Evolutionary conservation across 2,113 vertebrate genomes (phyloP).

Genomic region (Hystrix brachyura): DNA sequence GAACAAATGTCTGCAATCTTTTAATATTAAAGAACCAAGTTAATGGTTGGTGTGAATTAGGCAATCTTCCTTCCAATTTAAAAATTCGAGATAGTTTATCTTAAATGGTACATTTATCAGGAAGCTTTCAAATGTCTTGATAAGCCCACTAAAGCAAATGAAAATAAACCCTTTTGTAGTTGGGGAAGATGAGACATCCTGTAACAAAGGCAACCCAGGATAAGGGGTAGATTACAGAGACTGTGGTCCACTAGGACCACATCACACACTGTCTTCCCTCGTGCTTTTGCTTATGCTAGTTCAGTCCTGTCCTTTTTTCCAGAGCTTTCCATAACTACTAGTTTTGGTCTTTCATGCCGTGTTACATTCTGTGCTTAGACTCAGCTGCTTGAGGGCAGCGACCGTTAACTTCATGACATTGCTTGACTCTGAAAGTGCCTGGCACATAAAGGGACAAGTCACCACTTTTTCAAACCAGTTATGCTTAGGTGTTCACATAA

Average conservation of each 20-base stretch:
- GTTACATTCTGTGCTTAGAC: neutral
- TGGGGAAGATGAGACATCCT: neutral
- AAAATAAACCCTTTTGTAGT: neutral
- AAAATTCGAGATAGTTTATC: constrained; percentile 53
- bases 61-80: constrained; percentile 26
- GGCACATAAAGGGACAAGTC: neutral
- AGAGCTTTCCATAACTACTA: neutral
- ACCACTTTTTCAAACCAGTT: neutral
- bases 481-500: neutral
- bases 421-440: neutral
- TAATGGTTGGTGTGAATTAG: constrained; percentile 36
- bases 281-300: neutral
- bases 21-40: neutral
- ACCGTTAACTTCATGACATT: neutral
- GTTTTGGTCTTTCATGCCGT: neutral
- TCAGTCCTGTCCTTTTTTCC: neutral
- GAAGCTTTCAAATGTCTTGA: constrained; percentile 36
- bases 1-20: constrained; percentile 36
- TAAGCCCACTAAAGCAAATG: constrained; percentile 22
- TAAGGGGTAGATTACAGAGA: neutral
- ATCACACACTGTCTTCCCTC: neutral
- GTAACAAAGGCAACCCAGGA: neutral
- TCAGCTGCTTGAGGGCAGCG: neutral
- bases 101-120: constrained; percentile 41
- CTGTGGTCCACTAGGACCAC: neutral